Evolutionary conservation across 2,797 vertebrate species (phyloP), one percentile per base, ranked within the genome.

Genomic region (Spheniscus humboldti): DNA sequence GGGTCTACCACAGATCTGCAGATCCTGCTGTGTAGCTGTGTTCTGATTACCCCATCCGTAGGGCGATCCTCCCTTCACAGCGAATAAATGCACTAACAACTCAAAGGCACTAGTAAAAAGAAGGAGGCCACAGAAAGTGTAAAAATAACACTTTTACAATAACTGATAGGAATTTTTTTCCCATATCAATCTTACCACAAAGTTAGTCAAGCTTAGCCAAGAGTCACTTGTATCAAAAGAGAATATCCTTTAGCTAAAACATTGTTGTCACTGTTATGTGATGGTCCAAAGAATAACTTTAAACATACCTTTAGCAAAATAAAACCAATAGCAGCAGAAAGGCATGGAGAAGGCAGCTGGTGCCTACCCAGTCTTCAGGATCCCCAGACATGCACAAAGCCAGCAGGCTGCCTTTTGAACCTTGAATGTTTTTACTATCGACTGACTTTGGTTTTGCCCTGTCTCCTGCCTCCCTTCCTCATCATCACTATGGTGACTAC

Each of bases 401-500:
- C 66, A 91, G 43, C 33, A 84, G 35, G 11, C 62, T 88, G 85
- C 59, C 76, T 88, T 93, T 86, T 75, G 92, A 97, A 86, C 76
- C 82, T 63, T 39, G 73, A 69, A 59, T 66, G 22, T 88, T 91
- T 94, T 88, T 64, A 60, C 80, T 93, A 50, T 74, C 2, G 33
- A 88, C 79, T 63, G 86, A 57, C 67, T 92, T 82, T 33, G 24
- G 0, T 60, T 95, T 86, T 76, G 22, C 78, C 86, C 71, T 88
- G 77, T 67, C 39, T 94, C 53, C 86, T 93, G 39, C 39, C 86
- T 86, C 66, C 68, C 77, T 90, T 63, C 50, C 86, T 88, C 20
- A 3, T 85, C 80, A 92, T 96, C 93, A 45, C 95, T 97, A 93
- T 96, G 95, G 96, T 90, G 96, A 96, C 93, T 96, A 91, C 82